A percentile compares a stretch with the other conserved stretches of the same genome.
Evolutionary conservation across 2,113 vertebrate species (phyloP).

Genomic region (Mionectes macconnelli): DNA sequence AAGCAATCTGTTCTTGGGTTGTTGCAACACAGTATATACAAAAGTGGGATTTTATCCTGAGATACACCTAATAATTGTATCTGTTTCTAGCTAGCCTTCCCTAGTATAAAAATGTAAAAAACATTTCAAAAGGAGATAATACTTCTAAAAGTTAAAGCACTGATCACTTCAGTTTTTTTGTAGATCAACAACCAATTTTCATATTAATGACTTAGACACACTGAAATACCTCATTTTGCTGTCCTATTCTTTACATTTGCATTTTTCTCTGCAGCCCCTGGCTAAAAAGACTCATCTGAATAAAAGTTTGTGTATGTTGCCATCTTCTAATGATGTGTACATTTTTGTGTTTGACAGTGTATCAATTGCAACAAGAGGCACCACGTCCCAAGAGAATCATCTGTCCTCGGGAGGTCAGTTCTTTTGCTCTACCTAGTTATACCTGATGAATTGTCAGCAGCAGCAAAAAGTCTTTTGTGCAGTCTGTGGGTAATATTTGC

Average conservation of each 20-base stretch:
- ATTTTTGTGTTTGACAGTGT: slow-evolving; percentile 83
- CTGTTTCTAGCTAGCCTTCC: not conserved
- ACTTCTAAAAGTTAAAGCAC: not conserved
- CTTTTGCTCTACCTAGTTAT: slow-evolving; percentile 52
- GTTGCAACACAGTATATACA: not conserved
- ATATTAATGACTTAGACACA: slow-evolving; percentile 39
- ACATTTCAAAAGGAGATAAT: slow-evolving; percentile 27
- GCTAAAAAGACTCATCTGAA: slow-evolving; percentile 38
- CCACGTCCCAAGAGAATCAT: slow-evolving; percentile 95
- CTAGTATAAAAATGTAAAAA: not conserved
- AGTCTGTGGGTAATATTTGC: not conserved
- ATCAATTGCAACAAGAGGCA: slow-evolving; percentile 97
- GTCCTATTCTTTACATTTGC: not conserved
- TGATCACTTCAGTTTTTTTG: slow-evolving; percentile 35
- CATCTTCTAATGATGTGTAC: slow-evolving; percentile 52
- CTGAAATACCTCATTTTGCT: not conserved
- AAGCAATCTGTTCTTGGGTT: not conserved
- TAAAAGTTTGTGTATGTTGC: not conserved
- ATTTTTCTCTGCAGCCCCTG: slow-evolving; percentile 29
- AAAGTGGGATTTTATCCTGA: slow-evolving; percentile 15
- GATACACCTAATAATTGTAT: not conserved
- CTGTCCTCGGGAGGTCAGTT: slow-evolving; percentile 92
- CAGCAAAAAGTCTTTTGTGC: not conserved
- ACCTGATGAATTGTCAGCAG: slow-evolving; percentile 55
- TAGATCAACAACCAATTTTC: slow-evolving; percentile 42